phyloP scores from a whole-genome alignment of 2,797 vertebrate genomes.

The Sparus aurata region DNA sequence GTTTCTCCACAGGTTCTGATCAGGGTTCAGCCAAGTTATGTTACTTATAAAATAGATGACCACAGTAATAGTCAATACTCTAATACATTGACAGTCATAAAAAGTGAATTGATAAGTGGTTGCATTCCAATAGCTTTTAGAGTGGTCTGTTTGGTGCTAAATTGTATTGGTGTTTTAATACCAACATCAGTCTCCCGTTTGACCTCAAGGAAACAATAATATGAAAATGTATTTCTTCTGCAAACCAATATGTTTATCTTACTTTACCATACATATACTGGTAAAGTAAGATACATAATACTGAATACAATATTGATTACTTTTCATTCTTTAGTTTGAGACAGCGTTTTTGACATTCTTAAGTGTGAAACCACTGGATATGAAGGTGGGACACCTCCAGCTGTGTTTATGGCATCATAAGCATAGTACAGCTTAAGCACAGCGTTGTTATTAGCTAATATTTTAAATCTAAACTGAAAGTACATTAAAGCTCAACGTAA shows the following conservation, averaged over 20 bases:
- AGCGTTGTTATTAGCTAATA: no score
- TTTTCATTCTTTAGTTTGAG: background rate
- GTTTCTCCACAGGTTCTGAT: slow-evolving; percentile 20
- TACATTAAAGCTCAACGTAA: no score
- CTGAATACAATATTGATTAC: no score
- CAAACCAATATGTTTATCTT: background rate
- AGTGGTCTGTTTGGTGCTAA: slow-evolving; percentile 25
- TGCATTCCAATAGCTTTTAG: slow-evolving; percentile 26
- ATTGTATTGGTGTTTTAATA: slow-evolving; percentile 8
- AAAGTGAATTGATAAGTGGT: slow-evolving; percentile 3
- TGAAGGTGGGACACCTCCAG: no score
- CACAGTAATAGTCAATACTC: slow-evolving; percentile 20
- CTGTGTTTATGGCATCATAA: no score
- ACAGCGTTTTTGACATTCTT: no score
- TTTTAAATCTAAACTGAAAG: no score
- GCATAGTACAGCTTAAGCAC: no score
- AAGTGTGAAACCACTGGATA: no score
- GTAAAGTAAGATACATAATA: no score
- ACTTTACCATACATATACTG: no score
- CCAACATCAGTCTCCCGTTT: background rate
- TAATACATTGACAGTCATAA: no score
- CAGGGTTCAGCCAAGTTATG: slow-evolving; percentile 21
- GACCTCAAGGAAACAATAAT: slow-evolving; percentile 16
- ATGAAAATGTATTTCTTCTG: background rate
- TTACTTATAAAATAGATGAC: slow-evolving; percentile 39